A percentile compares a stretch with the other conserved stretches of the same genome.
These are phyloP conservation scores for Melanotaenia boesemani DNA, from an alignment of 2,797 vertebrate species.

Conservation along the genomic window DNA sequence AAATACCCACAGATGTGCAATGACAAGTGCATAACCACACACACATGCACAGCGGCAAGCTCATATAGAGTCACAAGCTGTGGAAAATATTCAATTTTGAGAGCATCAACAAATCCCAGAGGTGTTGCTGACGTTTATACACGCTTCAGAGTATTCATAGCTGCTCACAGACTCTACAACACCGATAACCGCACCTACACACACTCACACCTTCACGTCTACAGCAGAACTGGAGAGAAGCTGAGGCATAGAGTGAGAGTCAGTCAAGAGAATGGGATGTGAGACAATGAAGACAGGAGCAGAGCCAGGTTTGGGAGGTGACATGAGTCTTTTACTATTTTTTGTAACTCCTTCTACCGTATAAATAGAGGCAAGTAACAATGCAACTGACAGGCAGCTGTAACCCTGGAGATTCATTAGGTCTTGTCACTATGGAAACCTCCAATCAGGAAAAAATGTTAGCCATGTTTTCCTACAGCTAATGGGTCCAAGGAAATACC, in stretches of 20 bases:
- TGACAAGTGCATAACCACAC: constrained; percentile 33
- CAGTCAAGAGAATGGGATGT: constrained; percentile 40
- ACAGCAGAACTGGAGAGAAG: constrained; percentile 36
- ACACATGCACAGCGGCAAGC: not conserved
- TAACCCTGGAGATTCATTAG: constrained; percentile 84
- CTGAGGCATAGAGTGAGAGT: constrained; percentile 52
- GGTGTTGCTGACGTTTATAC: constrained; percentile 74
- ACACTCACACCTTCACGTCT: constrained; percentile 51
- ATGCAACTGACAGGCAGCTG: constrained; percentile 74
- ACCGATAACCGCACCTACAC: constrained; percentile 37
- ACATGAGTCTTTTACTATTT: constrained; percentile 51
- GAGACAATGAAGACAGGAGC: constrained; percentile 53
- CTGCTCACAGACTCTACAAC: constrained; percentile 35
- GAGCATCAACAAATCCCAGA: constrained; percentile 72
- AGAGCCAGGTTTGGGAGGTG: constrained; percentile 46
- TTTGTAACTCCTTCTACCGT: constrained; percentile 67
- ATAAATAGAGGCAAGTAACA: constrained; percentile 73
- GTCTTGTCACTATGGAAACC: constrained; percentile 81
- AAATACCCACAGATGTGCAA: constrained; percentile 47
- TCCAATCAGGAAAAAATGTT: constrained; percentile 73
- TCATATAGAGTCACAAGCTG: constrained; percentile 52
- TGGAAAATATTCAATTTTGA: constrained; percentile 74
- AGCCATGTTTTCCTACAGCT: constrained; percentile 58
- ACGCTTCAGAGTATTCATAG: constrained; percentile 70
- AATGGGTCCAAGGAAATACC: constrained; percentile 75